Conservation (phyloP, 1,140 invertebrate genomes). For the Neodiprion lecontei region DNA sequence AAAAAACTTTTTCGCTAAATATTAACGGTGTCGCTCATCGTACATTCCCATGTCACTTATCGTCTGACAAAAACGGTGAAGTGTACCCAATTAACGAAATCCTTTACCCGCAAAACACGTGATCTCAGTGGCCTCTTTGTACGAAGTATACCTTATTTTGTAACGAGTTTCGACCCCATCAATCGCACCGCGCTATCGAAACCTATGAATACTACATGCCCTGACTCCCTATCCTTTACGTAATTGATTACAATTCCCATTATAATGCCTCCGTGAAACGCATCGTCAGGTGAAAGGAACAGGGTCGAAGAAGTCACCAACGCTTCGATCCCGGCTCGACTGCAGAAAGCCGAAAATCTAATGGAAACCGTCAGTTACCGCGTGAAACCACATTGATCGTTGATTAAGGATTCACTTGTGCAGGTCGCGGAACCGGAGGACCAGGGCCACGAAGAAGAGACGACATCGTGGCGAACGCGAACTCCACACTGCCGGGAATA, state of each 20-base stretch:
- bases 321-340: not conserved
- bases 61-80: not conserved
- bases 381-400: conserved; percentile 5
- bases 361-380: not conserved
- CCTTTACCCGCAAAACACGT: not conserved
- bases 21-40: not conserved
- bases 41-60: not conserved
- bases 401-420: not conserved
- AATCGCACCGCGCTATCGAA: too few relatives aligned
- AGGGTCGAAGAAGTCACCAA: conserved; percentile 16
- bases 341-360: not conserved
- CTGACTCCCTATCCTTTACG: too few relatives aligned
- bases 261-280: conserved; percentile 16
- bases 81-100: not conserved
- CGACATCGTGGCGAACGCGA: conserved; percentile 47
- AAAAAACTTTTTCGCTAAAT: not conserved
- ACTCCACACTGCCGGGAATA: conserved; percentile 59
- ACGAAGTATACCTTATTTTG: not conserved
- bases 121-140: not conserved
- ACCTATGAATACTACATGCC: too few relatives aligned
- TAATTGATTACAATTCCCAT: not conserved
- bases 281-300: conserved; percentile 10
- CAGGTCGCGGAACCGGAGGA: conserved; percentile 7
- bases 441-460: conserved; percentile 28
- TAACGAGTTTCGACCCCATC: not conserved